Conservation (phyloP, 2,113 vertebrate genomes). For the Holacanthus passer region DNA sequence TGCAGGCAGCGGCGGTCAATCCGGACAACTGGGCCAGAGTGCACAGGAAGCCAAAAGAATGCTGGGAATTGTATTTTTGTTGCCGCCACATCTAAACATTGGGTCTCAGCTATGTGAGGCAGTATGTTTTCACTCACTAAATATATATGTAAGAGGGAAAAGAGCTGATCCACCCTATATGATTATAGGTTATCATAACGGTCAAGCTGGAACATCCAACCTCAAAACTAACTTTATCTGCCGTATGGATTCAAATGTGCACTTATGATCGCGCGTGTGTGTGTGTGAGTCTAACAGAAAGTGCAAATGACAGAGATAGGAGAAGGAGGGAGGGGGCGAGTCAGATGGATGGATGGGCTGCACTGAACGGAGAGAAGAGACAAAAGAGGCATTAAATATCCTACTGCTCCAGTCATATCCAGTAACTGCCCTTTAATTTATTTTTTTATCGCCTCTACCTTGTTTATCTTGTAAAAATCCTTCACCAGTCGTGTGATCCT, state of each 20-base stretch:
- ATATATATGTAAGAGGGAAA: constrained; percentile 76
- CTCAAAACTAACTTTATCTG: constrained; percentile 59
- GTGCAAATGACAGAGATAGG: not conserved
- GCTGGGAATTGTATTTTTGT: constrained; percentile 70
- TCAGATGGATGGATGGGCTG: not conserved
- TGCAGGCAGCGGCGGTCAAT: constrained; percentile 31
- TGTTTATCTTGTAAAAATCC: constrained; percentile 24
- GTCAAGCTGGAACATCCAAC: constrained; percentile 44
- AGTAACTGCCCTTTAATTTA: not conserved
- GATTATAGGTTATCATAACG: constrained; percentile 77
- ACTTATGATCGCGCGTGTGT: constrained; percentile 10
- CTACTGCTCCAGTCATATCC: not conserved
- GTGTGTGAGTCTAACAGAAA: not conserved
- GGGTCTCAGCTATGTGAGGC: constrained; percentile 60
- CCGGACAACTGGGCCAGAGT: constrained; percentile 19
- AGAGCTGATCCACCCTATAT: constrained; percentile 80
- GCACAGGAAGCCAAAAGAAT: constrained; percentile 76
- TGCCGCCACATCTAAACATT: constrained; percentile 71
- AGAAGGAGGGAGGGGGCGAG: not conserved
- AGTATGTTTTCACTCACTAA: constrained; percentile 78
- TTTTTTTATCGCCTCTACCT: not conserved
- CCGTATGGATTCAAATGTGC: constrained; percentile 14
- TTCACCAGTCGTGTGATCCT: not conserved
- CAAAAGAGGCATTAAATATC: not conserved
- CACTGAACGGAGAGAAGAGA: not conserved